phyloP scores from a whole-genome alignment of 2,113 vertebrate species.

The Anarrhichthys ocellatus region DNA sequence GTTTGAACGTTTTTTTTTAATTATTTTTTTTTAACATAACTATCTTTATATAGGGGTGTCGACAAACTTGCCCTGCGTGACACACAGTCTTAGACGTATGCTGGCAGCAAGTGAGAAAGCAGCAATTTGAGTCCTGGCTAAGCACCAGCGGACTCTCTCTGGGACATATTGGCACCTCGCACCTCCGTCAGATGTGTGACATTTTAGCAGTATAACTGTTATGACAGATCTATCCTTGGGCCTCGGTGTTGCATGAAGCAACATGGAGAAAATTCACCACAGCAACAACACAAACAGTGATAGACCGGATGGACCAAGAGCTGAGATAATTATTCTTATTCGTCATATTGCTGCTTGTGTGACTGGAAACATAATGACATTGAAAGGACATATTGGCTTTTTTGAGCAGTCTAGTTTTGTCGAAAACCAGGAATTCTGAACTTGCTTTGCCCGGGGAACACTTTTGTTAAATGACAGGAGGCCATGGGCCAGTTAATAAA shows the following conservation, averaged over 20 bases:
- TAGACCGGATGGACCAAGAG: slow-evolving; percentile 25
- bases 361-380: neutral
- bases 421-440: neutral
- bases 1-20: neutral
- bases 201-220: slow-evolving; percentile 70
- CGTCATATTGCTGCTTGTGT: slow-evolving; percentile 13
- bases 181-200: slow-evolving; percentile 65
- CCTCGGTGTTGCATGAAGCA: slow-evolving; percentile 53
- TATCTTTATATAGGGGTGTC: neutral
- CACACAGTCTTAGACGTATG: slow-evolving; percentile 24
- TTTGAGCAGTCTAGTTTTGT: slow-evolving; percentile 4
- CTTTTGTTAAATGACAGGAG: neutral
- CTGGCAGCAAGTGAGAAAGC: slow-evolving; percentile 44
- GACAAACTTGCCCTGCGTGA: slow-evolving; percentile 6
- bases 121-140: slow-evolving; percentile 31
- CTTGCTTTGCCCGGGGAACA: neutral
- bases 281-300: slow-evolving; percentile 23
- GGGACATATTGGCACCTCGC: slow-evolving; percentile 68
- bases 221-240: slow-evolving; percentile 55
- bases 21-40: neutral
- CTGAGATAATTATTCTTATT: slow-evolving; percentile 1
- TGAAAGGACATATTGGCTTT: neutral
- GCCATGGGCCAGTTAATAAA: neutral
- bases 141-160: slow-evolving; percentile 37
- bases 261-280: slow-evolving; percentile 33